A percentile compares a stretch with the other conserved stretches of the same genome.
phyloP scores from a whole-genome alignment of 1,140 invertebrate species.

The Stegodyphus dumicola region DNA sequence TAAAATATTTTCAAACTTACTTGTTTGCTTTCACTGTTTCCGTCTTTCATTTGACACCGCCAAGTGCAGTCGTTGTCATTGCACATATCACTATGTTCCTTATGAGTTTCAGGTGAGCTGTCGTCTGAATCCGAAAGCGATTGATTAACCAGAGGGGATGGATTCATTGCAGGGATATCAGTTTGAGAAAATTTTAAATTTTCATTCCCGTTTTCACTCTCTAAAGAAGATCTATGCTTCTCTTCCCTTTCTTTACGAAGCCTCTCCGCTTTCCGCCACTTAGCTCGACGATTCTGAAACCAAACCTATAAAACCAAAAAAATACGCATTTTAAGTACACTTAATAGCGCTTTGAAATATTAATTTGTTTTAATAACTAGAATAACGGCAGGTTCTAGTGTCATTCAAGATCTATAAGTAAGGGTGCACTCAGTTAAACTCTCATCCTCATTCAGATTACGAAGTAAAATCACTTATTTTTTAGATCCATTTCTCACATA shows the following conservation, averaged over 20 bases:
- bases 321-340: background rate
- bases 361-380: too few relatives aligned
- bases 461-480: too few relatives aligned
- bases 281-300: conserved; percentile 94
- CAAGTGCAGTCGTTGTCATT: conserved; percentile 4
- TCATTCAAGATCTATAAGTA: too few relatives aligned
- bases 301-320: conserved; percentile 78
- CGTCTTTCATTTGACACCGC: conserved; percentile 12
- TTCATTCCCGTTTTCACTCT: background rate
- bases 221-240: conserved; percentile 58
- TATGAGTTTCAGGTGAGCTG: background rate
- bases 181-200: conserved; percentile 6
- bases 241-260: conserved; percentile 83
- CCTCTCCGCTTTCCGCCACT: conserved; percentile 92
- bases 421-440: too few relatives aligned
- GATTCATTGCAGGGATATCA: background rate
- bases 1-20: background rate
- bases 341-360: too few relatives aligned
- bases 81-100: background rate
- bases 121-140: conserved; percentile 21
- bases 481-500: too few relatives aligned
- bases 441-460: too few relatives aligned
- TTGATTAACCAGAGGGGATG: background rate
- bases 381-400: too few relatives aligned
- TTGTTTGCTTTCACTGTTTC: background rate